Base-by-base conservation (phyloP, 2,888 invertebrate species). In the Axea sp. region DNA sequence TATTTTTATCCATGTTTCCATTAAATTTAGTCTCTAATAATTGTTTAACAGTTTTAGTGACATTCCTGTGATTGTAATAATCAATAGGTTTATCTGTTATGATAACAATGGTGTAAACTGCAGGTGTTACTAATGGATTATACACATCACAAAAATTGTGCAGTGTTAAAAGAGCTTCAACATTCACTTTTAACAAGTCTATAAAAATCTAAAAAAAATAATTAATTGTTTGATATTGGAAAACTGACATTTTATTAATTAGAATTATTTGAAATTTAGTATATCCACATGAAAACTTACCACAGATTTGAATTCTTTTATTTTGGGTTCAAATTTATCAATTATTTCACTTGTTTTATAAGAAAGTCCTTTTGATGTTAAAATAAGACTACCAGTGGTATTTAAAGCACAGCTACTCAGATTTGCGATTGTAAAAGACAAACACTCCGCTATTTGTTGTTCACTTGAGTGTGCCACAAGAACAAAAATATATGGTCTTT, bases 131-230 rank as follows among this genome's bases (percentile, higher is more conserved):
- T 19, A 89, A 73, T 5, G 91, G 91, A 57, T 84, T 88, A 35
- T 88, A 73, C 17, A 88, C 89, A 77, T 92, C 92, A 76, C 91
- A 91, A 75, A 92, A 88, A 59, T 88, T 84, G 77, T 92, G 92
- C 75, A 92, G 88, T 1, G 90, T 90, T 77, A 87, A 88, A 0
- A 87, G 68, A 1, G 84, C 84, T 22, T 80, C 73, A 9, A 77
- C 62, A 65, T 84, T 68, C 28, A 86, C 64, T 6, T 76, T 78
- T 22, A 87, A 59, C 9, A 87, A 59, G 62, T 87, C 82, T 8
- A 78, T 75, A 31, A 87, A 62, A 24, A 87, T 75, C 87, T 87
- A 73, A 24, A 82, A 80, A n/a, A n/a, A n/a, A n/a, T n/a, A n/a
- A n/a, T n/a, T n/a, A n/a, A 69, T 69, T 55, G 11, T 30, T 64